phyloP scores from a whole-genome alignment of 2,797 vertebrate genomes.

The Channallabes apus region DNA sequence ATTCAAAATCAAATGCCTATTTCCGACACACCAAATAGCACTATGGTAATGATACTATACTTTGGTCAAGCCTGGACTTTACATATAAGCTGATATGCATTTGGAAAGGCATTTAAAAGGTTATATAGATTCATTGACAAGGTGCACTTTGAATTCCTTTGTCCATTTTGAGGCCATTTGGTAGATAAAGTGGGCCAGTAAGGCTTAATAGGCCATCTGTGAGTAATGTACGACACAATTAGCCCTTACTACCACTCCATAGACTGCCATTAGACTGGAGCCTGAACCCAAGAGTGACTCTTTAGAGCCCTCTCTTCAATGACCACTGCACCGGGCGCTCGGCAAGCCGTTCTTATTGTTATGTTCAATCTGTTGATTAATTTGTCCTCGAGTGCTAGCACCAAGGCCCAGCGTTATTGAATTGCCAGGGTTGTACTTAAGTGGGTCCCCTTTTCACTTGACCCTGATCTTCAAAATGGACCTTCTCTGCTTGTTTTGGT shows the following conservation, averaged over 20 bases:
- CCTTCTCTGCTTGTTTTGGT: conserved; percentile 42
- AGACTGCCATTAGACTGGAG: conserved; percentile 70
- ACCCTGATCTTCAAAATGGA: conserved; percentile 69
- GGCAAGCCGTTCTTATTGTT: conserved; percentile 54
- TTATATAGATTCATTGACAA: conserved; percentile 59
- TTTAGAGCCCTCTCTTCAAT: conserved; percentile 62
- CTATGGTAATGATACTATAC: neutral
- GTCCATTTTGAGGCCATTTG: conserved; percentile 66
- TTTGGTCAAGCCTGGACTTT: neutral
- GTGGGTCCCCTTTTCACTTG: conserved; percentile 62
- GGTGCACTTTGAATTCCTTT: conserved; percentile 59
- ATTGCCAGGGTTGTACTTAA: conserved; percentile 59
- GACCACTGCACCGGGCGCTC: conserved; percentile 58
- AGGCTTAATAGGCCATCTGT: conserved; percentile 74
- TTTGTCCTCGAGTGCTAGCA: conserved; percentile 35
- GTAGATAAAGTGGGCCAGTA: conserved; percentile 63
- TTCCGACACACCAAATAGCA: neutral
- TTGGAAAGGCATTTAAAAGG: conserved; percentile 64
- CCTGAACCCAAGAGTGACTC: conserved; percentile 67
- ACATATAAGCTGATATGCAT: conserved; percentile 30
- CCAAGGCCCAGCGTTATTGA: conserved; percentile 53
- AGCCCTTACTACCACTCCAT: conserved; percentile 67
- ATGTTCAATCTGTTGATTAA: conserved; percentile 59
- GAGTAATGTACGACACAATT: conserved; percentile 73
- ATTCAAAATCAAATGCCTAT: neutral